These are phyloP conservation scores for Drosophila flavopinicola DNA, from an alignment of 2,888 invertebrate species.

Conservation along the genomic window DNA sequence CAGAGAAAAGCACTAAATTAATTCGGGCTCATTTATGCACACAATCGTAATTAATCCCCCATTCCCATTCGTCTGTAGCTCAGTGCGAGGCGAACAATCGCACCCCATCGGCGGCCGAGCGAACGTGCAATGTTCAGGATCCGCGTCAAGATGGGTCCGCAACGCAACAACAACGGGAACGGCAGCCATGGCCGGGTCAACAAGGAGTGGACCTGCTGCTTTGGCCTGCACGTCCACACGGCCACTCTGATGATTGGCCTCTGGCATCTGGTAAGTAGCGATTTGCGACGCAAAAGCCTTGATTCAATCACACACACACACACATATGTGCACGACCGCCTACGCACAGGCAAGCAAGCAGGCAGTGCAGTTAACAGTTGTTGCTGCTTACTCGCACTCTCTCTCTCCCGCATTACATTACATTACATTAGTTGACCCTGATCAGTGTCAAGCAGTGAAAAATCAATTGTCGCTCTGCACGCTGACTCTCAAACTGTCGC, in stretches of 20 bases:
- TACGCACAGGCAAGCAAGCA: constrained; percentile 16
- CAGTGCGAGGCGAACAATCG: constrained; percentile 19
- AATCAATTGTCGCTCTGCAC: constrained; percentile 61
- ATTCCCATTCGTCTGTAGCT: constrained; percentile 27
- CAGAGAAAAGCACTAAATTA: constrained; percentile 12
- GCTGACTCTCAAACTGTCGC: constrained; percentile 47
- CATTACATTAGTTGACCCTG: constrained; percentile 68
- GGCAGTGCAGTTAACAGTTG: constrained; percentile 18
- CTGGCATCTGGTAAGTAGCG: constrained; percentile 91
- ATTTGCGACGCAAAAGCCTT: constrained; percentile 20
- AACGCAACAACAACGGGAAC: constrained; percentile 82
- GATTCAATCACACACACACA: not conserved
- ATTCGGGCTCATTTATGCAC: constrained; percentile 22
- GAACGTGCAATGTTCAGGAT: constrained; percentile 83
- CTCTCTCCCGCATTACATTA: constrained; percentile 5
- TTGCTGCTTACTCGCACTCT: constrained; percentile 11
- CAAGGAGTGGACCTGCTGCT: constrained; percentile 92
- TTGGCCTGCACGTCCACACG: constrained; percentile 93
- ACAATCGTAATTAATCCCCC: constrained; percentile 32
- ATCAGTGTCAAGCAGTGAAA: constrained; percentile 72
- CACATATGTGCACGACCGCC: not conserved
- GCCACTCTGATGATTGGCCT: constrained; percentile 92
- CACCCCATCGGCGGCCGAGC: constrained; percentile 18
- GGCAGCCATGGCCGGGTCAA: constrained; percentile 75
- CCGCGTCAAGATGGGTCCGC: constrained; percentile 86